Percentiles rank a stretch among this genome's conserved stretches.
Conservation (phyloP, 2,888 invertebrate species). For the Cephus pulcher region DNA sequence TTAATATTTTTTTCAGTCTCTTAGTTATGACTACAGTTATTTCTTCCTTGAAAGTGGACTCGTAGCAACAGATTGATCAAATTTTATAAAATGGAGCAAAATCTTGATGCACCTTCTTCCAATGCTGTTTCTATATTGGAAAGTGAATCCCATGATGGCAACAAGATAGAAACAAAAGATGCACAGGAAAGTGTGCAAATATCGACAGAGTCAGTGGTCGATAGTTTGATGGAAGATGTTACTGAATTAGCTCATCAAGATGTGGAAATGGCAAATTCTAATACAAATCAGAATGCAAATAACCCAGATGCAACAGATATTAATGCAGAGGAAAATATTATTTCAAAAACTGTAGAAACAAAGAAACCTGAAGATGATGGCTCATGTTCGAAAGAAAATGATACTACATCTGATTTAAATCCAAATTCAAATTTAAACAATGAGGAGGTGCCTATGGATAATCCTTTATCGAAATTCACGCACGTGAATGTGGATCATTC, state of each 20-base stretch:
- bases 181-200: background rate
- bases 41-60: background rate
- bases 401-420: background rate
- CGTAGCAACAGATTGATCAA: background rate
- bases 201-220: background rate
- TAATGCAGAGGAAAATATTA: background rate
- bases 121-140: background rate
- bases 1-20: background rate
- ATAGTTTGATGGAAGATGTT: background rate
- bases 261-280: background rate
- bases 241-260: background rate
- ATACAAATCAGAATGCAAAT: background rate
- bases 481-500: background rate
- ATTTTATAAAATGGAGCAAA: background rate
- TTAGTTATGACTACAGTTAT: background rate
- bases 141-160: background rate
- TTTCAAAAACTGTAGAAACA: background rate
- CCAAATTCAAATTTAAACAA: background rate
- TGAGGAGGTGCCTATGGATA: background rate
- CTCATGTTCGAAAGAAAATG: background rate
- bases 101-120: background rate
- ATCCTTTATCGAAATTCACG: background rate
- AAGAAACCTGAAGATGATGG: background rate
- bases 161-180: background rate
- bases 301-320: background rate